Conservation (phyloP, 2,797 vertebrate genomes). For the Merluccius polli region DNA sequence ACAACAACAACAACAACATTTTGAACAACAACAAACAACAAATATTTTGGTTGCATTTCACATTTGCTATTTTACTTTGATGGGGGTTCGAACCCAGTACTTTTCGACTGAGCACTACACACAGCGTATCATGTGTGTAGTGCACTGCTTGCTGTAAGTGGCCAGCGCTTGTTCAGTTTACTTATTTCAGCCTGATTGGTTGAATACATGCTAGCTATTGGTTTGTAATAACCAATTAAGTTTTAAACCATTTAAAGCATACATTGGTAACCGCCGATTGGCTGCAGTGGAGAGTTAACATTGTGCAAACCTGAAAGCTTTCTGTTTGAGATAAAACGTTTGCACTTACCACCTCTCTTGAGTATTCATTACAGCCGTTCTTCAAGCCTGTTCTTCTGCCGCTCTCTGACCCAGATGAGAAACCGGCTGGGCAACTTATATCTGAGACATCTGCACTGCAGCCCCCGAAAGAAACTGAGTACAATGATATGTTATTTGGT, state of each 20-base stretch:
- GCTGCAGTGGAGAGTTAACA: neutral
- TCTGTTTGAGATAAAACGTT: neutral
- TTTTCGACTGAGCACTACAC: neutral
- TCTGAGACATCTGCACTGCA: neutral
- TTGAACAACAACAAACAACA: no score
- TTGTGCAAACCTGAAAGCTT: neutral
- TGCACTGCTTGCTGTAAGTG: neutral
- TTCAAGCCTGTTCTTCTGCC: neutral
- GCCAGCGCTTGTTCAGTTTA: neutral
- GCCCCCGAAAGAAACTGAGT: neutral
- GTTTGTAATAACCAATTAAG: no score
- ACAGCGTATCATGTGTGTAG: neutral
- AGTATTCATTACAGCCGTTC: neutral
- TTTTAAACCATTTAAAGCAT: no score
- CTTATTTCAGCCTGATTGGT: neutral
- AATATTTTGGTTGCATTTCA: neutral
- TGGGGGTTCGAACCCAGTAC: neutral
- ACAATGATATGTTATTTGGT: neutral
- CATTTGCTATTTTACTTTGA: neutral
- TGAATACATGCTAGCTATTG: neutral
- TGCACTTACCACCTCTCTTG: neutral
- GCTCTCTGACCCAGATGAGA: neutral
- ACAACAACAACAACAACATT: neutral
- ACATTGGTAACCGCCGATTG: neutral
- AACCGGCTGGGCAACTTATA: neutral